phyloP scores from a whole-genome alignment of 2,888 invertebrate genomes.

The Meiosimyza decipiens region DNA sequence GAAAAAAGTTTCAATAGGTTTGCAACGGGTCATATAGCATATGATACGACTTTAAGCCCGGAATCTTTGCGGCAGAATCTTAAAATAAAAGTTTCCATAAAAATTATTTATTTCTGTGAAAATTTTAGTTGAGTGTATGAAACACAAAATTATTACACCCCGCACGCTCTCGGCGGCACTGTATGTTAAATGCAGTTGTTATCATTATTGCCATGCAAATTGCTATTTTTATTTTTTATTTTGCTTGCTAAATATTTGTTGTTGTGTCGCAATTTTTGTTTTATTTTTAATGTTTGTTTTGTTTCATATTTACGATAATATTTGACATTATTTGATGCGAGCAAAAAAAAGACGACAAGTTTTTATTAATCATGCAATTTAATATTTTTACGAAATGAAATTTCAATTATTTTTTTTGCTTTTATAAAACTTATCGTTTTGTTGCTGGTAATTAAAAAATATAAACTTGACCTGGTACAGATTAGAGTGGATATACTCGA shows the following conservation, averaged over 20 bases:
- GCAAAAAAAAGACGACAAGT: not conserved
- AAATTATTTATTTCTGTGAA: too few relatives aligned
- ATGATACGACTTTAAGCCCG: too few relatives aligned
- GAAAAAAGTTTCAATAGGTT: too few relatives aligned
- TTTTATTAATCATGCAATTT: not conserved
- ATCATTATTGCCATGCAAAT: constrained; percentile 23
- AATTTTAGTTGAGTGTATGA: too few relatives aligned
- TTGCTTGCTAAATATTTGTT: not conserved
- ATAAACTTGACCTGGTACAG: not conserved
- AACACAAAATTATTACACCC: too few relatives aligned
- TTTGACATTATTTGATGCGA: constrained; percentile 15
- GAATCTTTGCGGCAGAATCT: too few relatives aligned
- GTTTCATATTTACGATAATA: constrained; percentile 1
- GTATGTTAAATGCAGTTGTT: constrained; percentile 9
- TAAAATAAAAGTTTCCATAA: too few relatives aligned
- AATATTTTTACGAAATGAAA: not conserved
- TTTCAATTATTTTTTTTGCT: not conserved
- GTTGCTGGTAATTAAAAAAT: constrained; percentile 9
- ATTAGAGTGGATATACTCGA: not conserved
- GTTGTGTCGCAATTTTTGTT: not conserved
- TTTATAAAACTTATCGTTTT: constrained; percentile 2
- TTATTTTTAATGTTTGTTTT: constrained; percentile 2
- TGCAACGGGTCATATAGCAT: too few relatives aligned
- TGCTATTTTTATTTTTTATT: not conserved
- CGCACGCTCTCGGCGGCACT: too few relatives aligned